Evolutionary conservation across 2,113 vertebrate genomes (phyloP).

Genomic region (Grantiella picta): DNA sequence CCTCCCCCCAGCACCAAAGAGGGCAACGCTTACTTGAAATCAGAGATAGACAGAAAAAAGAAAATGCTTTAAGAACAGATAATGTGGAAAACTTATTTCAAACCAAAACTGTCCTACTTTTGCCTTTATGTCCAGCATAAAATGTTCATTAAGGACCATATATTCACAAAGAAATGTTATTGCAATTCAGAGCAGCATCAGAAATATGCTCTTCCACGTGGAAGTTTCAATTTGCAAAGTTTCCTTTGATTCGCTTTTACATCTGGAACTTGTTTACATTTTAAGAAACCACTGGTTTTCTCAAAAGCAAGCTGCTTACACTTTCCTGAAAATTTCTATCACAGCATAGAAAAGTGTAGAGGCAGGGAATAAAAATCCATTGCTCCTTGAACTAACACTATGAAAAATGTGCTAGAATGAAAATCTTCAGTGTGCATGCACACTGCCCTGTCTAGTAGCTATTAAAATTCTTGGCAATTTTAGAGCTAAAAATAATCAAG

Average conservation of each 20-base stretch:
- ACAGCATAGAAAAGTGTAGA: accelerated
- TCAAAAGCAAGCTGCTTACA: background rate
- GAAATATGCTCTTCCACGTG: background rate
- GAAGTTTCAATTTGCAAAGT: background rate
- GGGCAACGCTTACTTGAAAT: background rate
- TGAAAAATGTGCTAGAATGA: background rate
- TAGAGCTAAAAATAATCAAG: background rate
- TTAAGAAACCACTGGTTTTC: background rate
- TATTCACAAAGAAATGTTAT: background rate
- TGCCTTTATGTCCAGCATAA: background rate
- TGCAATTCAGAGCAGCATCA: background rate
- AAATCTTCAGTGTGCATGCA: background rate
- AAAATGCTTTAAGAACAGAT: background rate
- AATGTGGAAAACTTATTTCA: background rate
- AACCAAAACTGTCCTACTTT: background rate
- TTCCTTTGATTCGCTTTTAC: background rate
- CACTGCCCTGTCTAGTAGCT: background rate
- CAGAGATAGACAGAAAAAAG: background rate
- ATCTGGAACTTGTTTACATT: background rate
- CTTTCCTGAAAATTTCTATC: background rate
- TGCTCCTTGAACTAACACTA: background rate
- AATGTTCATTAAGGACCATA: background rate
- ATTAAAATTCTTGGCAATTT: background rate
- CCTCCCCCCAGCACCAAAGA: background rate
- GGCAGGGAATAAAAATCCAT: background rate